Evolutionary conservation across 2,113 vertebrate species (phyloP).

Genomic region (Muntiacus reevesi): DNA sequence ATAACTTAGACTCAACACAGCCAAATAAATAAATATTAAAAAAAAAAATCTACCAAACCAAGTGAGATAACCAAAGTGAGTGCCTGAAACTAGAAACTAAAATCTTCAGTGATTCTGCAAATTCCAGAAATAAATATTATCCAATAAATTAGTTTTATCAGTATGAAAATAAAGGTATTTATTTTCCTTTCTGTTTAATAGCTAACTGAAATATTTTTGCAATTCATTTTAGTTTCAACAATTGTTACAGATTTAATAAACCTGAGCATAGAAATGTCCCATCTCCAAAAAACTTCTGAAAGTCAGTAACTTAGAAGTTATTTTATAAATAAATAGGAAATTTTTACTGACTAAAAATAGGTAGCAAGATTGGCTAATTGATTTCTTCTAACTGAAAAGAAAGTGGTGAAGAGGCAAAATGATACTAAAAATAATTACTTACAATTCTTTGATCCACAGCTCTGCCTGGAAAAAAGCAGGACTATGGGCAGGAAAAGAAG

Average conservation of each 20-base stretch:
- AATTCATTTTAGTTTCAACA: constrained; percentile 43
- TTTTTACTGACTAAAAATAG: constrained; percentile 31
- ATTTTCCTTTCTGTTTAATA: constrained; percentile 23
- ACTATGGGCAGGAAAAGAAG: constrained; percentile 73
- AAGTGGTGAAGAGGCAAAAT: not conserved
- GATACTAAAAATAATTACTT: constrained; percentile 75
- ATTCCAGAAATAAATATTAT: not conserved
- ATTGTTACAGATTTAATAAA: constrained; percentile 39
- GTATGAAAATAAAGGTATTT: not conserved
- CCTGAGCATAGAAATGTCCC: not conserved
- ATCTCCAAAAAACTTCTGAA: constrained; percentile 2
- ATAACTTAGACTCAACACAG: not conserved
- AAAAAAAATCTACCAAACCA: not conserved
- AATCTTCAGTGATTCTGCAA: constrained; percentile 35
- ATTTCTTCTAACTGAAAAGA: constrained; percentile 43
- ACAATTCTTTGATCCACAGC: constrained; percentile 98
- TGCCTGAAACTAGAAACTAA: not conserved
- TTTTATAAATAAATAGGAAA: not conserved
- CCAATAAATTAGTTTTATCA: constrained; percentile 16
- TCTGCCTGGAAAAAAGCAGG: constrained; percentile 91
- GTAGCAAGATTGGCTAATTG: not conserved
- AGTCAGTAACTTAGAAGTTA: not conserved
- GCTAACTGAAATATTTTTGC: constrained; percentile 35
- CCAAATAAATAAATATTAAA: not conserved
- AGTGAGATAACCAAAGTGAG: not conserved